Evolutionary conservation across 2,797 vertebrate genomes (phyloP).

Genomic region (Typhlichthys subterraneus): DNA sequence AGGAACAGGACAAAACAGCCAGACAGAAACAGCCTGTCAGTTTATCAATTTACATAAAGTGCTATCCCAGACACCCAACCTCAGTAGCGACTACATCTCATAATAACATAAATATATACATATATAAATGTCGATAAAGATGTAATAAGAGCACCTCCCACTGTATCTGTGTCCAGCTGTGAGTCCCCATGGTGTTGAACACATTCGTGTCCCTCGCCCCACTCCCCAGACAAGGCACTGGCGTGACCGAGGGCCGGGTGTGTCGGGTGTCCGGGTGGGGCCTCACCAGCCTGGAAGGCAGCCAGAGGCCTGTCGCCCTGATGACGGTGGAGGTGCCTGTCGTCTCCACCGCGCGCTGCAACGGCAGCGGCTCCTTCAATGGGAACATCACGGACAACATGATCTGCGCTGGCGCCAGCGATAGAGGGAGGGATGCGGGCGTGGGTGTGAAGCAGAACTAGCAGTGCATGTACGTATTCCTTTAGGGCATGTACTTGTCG

Average conservation of each 20-base stretch:
- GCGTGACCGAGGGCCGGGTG: constrained; percentile 65
- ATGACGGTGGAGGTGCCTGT: constrained; percentile 75
- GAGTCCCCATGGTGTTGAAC: constrained; percentile 74
- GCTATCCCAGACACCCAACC: too few species aligned
- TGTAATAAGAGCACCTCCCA: background rate
- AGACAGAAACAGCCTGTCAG: too few species aligned
- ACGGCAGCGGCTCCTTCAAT: constrained; percentile 75
- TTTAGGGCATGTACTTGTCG: too few species aligned
- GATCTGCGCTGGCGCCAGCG: constrained; percentile 78
- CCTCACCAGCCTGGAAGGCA: constrained; percentile 55
- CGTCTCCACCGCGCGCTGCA: constrained; percentile 72
- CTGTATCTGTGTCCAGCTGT: constrained; percentile 63
- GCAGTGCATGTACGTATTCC: too few species aligned
- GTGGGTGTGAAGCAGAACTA: background rate
- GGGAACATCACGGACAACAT: constrained; percentile 82
- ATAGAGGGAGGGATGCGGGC: constrained; percentile 63
- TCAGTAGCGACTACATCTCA: background rate
- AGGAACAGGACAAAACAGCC: too few species aligned
- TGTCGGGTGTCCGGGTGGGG: constrained; percentile 84
- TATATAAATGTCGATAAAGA: background rate
- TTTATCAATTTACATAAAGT: too few species aligned
- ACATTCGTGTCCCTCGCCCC: constrained; percentile 74
- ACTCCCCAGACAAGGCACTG: constrained; percentile 73
- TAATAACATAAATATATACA: background rate
- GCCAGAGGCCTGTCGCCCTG: constrained; percentile 61